Base-by-base conservation (phyloP, 2,888 invertebrate genomes). In the Andrena hattorfiana region DNA sequence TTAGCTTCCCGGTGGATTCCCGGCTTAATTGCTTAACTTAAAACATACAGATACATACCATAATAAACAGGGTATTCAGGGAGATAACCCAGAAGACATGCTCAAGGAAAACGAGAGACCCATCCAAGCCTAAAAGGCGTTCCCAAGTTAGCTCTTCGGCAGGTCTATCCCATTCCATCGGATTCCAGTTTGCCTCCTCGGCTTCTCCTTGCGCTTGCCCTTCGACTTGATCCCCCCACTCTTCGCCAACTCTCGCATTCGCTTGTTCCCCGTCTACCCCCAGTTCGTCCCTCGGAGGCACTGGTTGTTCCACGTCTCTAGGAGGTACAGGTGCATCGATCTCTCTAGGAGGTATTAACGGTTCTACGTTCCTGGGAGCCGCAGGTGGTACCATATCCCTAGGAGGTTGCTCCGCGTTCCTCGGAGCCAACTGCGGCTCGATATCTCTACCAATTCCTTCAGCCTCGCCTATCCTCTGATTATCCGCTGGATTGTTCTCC, bases 41-140 rank as follows among this genome's bases (percentile, higher is more conserved):
- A 68, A 1, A 8, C 2, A 5, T 60, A 30, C n/a, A 23, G 42
- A 26, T 20, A n/a, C n/a, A 10, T 70, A 93, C 94, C 84, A 99
- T 96, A 86, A 99, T 99, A 93, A 99, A 99, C 76, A 99, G 95
- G 0, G 99, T 99, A 93, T 99, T 99, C 35, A 99, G 94, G 0
- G 99, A 99, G 26, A 99, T 98, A 30, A 99, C 99, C 99, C 99
- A 99, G 93, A 99, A 99, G 0, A 99, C 99, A 95, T 99, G 99
- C 94, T 99, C 99, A 72, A 99, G 94, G 93, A 99, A 99, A 66
- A 99, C 97, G 90, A 99, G 96, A 0, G 99, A 99, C 0, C 99
- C 99, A 94, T 99, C 99, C 10, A 99, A 94, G 0, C 99, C 99
- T 0, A 99, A 95, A 6, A 99, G 95, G 85, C 99, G 96, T 93